A percentile compares a stretch with the other conserved stretches of the same genome.
These are phyloP conservation scores for Mactra quadrangularis DNA, from an alignment of 1,140 invertebrate genomes.

Conservation along the genomic window DNA sequence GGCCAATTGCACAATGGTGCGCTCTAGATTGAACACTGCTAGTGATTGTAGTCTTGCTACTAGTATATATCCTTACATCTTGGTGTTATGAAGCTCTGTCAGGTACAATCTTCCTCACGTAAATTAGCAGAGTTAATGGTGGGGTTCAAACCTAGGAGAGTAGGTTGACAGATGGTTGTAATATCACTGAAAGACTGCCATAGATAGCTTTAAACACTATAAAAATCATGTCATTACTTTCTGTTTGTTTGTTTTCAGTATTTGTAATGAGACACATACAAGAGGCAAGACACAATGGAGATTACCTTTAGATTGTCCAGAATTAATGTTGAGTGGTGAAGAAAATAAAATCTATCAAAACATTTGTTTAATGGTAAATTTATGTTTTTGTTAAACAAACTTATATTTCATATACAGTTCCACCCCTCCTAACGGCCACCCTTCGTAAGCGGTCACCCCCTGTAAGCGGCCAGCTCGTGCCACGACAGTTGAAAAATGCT, in stretches of 20 bases:
- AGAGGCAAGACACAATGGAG: not conserved
- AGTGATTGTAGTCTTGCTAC: no score
- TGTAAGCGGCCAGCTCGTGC: no score
- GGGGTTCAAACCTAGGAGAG: not conserved
- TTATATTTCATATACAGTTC: not conserved
- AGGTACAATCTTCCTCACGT: no score
- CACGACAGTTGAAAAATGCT: no score
- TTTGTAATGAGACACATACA: not conserved
- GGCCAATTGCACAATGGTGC: no score
- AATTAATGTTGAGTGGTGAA: conserved; percentile 1
- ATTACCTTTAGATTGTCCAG: not conserved
- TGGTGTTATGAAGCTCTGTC: no score
- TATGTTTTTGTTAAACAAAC: not conserved
- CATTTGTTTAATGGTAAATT: not conserved
- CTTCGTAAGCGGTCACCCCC: no score
- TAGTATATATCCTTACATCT: no score
- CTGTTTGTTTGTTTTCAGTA: not conserved
- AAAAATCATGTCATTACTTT: not conserved
- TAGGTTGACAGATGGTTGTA: not conserved
- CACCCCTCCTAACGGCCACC: no score
- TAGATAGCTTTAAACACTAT: not conserved
- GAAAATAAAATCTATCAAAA: not conserved
- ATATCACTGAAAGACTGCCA: not conserved
- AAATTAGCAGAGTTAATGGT: not conserved
- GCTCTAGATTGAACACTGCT: no score